Conservation (phyloP, 2,888 invertebrate species). For the Mylabris sibirica region DNA sequence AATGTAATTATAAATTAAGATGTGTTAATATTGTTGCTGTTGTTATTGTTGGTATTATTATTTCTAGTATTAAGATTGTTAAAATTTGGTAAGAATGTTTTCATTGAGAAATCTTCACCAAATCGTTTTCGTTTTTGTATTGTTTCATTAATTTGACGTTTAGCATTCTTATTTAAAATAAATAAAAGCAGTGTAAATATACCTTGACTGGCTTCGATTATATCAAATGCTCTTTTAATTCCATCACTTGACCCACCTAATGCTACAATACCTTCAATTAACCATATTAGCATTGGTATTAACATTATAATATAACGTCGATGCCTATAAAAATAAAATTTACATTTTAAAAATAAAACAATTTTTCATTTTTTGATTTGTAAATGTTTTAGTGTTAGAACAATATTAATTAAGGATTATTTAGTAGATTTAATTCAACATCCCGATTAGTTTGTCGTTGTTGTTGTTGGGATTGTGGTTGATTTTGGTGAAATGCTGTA, state of each 20-base stretch:
- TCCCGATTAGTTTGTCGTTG: not conserved
- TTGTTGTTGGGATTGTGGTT: not conserved
- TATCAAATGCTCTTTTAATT: conserved; percentile 39
- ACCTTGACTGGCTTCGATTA: conserved; percentile 46
- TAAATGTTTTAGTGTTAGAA: not conserved
- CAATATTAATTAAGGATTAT: not conserved
- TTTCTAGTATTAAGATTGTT: not conserved
- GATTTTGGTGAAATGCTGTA: conserved; percentile 3
- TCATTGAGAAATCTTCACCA: not conserved
- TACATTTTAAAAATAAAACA: conserved; percentile 34
- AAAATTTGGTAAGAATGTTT: not conserved
- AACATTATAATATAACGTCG: conserved; percentile 25
- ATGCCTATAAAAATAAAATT: conserved; percentile 32
- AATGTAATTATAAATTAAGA: not conserved
- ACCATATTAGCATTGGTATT: conserved; percentile 38
- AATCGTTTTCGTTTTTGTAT: conserved; percentile 23
- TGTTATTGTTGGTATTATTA: not conserved
- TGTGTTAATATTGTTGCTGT: no score
- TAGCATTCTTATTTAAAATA: conserved; percentile 44
- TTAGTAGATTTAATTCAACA: conserved; percentile 2
- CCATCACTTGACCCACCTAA: conserved; percentile 20
- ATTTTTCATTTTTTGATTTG: conserved; percentile 12
- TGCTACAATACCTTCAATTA: conserved; percentile 37
- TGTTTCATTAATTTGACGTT: conserved; percentile 36
- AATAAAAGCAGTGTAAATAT: conserved; percentile 42